phyloP scores from a whole-genome alignment of 2,888 invertebrate species.

The Meteorus colon region DNA sequence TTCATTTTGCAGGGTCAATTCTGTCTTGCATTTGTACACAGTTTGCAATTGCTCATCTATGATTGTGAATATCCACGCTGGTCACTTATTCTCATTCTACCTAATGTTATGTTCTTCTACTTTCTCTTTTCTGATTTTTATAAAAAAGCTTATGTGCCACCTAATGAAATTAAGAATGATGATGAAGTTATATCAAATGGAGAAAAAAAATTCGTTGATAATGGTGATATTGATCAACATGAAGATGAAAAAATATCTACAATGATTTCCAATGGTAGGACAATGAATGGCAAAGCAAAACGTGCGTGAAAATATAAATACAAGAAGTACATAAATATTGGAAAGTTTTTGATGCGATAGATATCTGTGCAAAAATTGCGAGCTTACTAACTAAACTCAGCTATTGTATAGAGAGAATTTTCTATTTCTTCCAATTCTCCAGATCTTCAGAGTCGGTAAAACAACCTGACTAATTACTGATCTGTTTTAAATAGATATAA shows the following conservation, averaged over 20 bases:
- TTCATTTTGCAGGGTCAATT: slow-evolving; percentile 86
- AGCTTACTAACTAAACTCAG: neutral
- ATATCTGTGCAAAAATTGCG: neutral
- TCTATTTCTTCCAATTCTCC: too few relatives aligned
- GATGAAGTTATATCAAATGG: slow-evolving; percentile 34
- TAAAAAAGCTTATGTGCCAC: slow-evolving; percentile 80
- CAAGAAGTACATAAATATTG: neutral
- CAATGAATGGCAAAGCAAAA: slow-evolving; percentile 54
- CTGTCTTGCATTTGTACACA: slow-evolving; percentile 89
- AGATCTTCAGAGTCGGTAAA: too few relatives aligned
- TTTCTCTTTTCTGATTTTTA: slow-evolving; percentile 95
- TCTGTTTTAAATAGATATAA: too few relatives aligned
- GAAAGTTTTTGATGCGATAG: neutral
- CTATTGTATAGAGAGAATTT: neutral
- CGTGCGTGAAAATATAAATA: slow-evolving; percentile 26
- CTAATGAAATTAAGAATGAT: slow-evolving; percentile 34
- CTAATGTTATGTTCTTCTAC: slow-evolving; percentile 95
- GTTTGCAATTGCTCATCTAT: slow-evolving; percentile 87
- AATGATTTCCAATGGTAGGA: slow-evolving; percentile 44
- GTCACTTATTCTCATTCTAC: slow-evolving; percentile 87
- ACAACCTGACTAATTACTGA: too few relatives aligned
- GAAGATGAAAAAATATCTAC: slow-evolving; percentile 29
- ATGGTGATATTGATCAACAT: slow-evolving; percentile 12
- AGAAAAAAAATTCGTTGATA: neutral
- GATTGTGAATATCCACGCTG: slow-evolving; percentile 93